Evolutionary conservation across 2,888 invertebrate genomes (phyloP), one percentile per base, ranked within the genome.

Genomic region (Linnaemya tessellans): DNA sequence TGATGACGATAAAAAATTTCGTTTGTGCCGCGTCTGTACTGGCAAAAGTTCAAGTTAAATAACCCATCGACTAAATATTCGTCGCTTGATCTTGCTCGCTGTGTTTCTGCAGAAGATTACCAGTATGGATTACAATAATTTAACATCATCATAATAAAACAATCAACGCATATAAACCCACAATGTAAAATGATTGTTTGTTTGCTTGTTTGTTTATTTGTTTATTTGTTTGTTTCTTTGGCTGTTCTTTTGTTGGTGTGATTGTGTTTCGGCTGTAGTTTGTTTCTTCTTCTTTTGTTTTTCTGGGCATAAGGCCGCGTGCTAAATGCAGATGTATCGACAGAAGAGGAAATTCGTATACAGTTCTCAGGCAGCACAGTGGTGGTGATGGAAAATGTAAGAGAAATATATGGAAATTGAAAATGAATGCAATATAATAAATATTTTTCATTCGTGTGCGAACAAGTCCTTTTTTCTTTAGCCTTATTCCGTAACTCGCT

Each of bases 91-190:
- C 56, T 56, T 71, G 8, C 25, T 70, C 43, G 70, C 56, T 73
- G 46, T 60, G 43, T 56, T 73, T 77, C 38, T 18, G 64, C 43
- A n/a, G 71, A 85, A 85, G 90, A 90, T 90, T 90, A 90, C 89
- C 89, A 88, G 88, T 87, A 87, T 90, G 91, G 91, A 91, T 91
- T 91, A 91, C 89, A 91, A 91, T 91, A 91, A 91, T 91, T 91
- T 91, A 91, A 91, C 91, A 91, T 91, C 91, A 91, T 91, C 91
- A 91, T 91, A 91, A 91, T 91, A 91, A 91, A 91, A 91, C 91
- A 91, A 91, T 91, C 91, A 91, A 91, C 91, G 91, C 91, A 89
- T 88, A 84, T 83, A 88, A 89, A 88, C 88, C 77, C 83, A 80
- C 80, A 62, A 80, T 73, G 65, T 62, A 49, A 58, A 75, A 30